Evolutionary conservation across 2,888 invertebrate genomes (phyloP).

Genomic region (Limnephilus auricula): DNA sequence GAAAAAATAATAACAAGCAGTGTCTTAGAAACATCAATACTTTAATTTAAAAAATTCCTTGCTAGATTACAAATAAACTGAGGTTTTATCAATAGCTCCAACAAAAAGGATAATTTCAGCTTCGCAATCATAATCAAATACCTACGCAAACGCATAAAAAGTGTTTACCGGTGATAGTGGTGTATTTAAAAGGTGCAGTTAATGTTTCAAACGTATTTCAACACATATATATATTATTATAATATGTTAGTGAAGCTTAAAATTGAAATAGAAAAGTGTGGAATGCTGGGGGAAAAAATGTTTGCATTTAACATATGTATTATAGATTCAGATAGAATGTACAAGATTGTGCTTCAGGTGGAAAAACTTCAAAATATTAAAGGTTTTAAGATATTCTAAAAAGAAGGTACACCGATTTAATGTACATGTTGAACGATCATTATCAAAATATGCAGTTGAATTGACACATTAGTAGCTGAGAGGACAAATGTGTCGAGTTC

Average conservation of each 20-base stretch:
- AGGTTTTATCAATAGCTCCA: not conserved
- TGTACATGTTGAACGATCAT: no score
- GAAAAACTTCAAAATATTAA: not conserved
- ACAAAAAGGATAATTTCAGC: not conserved
- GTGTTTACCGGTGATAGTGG: not conserved
- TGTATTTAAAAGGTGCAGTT: not conserved
- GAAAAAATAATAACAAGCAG: not conserved
- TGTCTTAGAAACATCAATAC: not conserved
- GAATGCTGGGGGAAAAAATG: not conserved
- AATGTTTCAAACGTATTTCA: not conserved
- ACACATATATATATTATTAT: not conserved
- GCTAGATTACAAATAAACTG: not conserved
- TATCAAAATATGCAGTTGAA: no score
- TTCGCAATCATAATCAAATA: not conserved
- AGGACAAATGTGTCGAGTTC: no score
- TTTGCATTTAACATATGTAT: not conserved
- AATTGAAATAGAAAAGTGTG: not conserved
- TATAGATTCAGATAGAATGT: not conserved
- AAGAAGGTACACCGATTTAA: no score
- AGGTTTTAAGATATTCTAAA: not conserved
- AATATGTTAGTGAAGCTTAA: not conserved
- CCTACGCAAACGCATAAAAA: not conserved
- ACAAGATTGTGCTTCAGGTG: not conserved
- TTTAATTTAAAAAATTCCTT: not conserved
- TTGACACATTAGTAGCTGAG: no score